Evolutionary conservation across 64 coral and sea anemone genomes (phyloP).

Genomic region (Montipora efflorescens): DNA sequence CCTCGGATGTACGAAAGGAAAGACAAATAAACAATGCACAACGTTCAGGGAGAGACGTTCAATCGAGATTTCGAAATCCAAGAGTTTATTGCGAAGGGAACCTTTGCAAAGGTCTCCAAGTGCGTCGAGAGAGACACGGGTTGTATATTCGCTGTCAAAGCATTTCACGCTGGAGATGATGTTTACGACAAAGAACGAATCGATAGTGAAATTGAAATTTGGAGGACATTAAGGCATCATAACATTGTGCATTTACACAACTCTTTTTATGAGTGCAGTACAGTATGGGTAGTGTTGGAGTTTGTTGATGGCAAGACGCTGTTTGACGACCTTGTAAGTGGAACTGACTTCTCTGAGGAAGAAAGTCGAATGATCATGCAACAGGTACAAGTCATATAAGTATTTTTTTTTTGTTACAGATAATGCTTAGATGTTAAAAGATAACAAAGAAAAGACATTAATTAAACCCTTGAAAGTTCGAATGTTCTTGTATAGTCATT

Average conservation of each 20-base stretch:
- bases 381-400: constrained; percentile 59
- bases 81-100: constrained; percentile 82
- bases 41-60: constrained; percentile 1
- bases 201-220: constrained; percentile 84
- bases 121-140: constrained; percentile 80
- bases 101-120: constrained; percentile 84
- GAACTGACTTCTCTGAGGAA: constrained; percentile 72
- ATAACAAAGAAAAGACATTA: too few relatives aligned
- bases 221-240: constrained; percentile 75
- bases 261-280: constrained; percentile 40
- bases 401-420: too few relatives aligned
- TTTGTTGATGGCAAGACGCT: constrained; percentile 81
- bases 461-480: too few relatives aligned
- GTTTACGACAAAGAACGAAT: constrained; percentile 55
- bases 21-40: background rate
- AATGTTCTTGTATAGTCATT: too few relatives aligned
- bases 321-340: constrained; percentile 81
- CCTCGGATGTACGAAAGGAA: background rate
- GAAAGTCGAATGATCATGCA: constrained; percentile 74
- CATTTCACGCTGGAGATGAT: constrained; percentile 59
- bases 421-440: too few relatives aligned
- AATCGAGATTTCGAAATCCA: constrained; percentile 67
- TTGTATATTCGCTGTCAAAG: constrained; percentile 73
- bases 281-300: constrained; percentile 84
- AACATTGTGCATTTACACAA: constrained; percentile 81